Evolutionary conservation across 2,888 invertebrate genomes (phyloP).

Genomic region (Zaprionus lineosus): DNA sequence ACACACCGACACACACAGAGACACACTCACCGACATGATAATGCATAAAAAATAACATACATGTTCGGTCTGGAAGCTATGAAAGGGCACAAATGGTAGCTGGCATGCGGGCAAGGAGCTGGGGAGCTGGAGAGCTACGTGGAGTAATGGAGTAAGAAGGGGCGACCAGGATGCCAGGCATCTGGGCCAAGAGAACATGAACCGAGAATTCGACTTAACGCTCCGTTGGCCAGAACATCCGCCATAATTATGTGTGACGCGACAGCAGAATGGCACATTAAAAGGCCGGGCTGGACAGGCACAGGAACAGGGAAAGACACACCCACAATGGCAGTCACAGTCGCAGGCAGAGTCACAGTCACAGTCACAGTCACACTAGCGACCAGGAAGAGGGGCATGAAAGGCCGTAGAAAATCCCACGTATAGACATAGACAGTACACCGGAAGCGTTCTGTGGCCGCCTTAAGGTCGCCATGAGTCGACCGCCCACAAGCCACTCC

Average conservation of each 20-base stretch:
- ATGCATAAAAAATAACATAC: conserved; percentile 77
- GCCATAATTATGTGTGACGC: conserved; percentile 78
- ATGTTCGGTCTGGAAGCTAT: conserved; percentile 55
- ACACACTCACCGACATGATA: conserved; percentile 58
- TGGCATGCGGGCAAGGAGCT: conserved; percentile 42
- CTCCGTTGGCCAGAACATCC: conserved; percentile 76
- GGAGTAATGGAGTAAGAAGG: not conserved
- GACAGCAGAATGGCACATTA: conserved; percentile 69
- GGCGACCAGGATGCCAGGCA: too few relatives aligned
- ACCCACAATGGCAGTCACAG: too few relatives aligned
- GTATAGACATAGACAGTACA: conserved; percentile 26
- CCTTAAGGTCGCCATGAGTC: conserved; percentile 67
- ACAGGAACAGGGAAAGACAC: not conserved
- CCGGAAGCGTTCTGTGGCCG: conserved; percentile 66
- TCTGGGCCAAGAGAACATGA: conserved; percentile 47
- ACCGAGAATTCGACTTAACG: conserved; percentile 76
- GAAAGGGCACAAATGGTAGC: conserved; percentile 60
- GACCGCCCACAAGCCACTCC: too few relatives aligned
- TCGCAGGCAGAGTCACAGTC: too few relatives aligned
- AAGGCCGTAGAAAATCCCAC: conserved; percentile 31
- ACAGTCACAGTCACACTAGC: conserved; percentile 4
- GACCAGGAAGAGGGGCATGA: conserved; percentile 20
- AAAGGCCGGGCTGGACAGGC: conserved; percentile 39
- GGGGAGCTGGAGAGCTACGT: too few relatives aligned
- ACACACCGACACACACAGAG: not conserved